Base-by-base conservation (phyloP, 2,888 invertebrate species). In the Zaprionus bogoriensis region DNA sequence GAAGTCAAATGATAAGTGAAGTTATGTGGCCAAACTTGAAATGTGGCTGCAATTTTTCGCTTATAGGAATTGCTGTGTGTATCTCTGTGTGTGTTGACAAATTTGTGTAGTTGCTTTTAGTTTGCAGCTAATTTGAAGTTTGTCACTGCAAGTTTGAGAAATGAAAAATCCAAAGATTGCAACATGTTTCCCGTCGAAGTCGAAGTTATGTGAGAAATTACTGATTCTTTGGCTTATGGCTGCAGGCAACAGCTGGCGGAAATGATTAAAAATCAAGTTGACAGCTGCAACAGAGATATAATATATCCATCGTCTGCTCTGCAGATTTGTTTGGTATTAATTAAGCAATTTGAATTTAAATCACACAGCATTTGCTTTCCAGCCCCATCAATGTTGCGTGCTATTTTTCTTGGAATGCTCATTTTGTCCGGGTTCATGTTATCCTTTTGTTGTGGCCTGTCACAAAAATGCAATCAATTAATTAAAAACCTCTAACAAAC, bases 51-150 rank as follows among this genome's bases (percentile, higher is more conserved):
- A 71, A 72, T 79, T 76, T 77, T 72, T 76, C 73, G 59, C 44
- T 48, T 61, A 54, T 48, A 58, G 77, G 72, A 76, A 77, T 75
- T 79, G 75, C 75, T 53, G 20, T 25, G 44, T 41, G 44, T 44
- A n/a, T 30, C 28, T 32, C 46, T 32, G 42, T 47, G 25, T 57
- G n/a, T 30, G 30, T 28, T 65, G 66, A 59, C 52, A 71, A 69
- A 71, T 69, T 46, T 54, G 42, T 66, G 39, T 52, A 67, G 51
- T 48, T 52, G 67, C 25, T 52, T 52, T 55, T 39, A 55, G 73
- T 55, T 60, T 67, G 55, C 22, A 67, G 79, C 79, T 77, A 76
- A 79, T 77, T 77, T 76, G 47, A 82, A 82, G 83, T 82, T 77
- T 61, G 69, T 67, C 69, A 28, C 71, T 52, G 30, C 60, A 44